Conservation (phyloP, 2,888 invertebrate species). For the Idaea straminata region DNA sequence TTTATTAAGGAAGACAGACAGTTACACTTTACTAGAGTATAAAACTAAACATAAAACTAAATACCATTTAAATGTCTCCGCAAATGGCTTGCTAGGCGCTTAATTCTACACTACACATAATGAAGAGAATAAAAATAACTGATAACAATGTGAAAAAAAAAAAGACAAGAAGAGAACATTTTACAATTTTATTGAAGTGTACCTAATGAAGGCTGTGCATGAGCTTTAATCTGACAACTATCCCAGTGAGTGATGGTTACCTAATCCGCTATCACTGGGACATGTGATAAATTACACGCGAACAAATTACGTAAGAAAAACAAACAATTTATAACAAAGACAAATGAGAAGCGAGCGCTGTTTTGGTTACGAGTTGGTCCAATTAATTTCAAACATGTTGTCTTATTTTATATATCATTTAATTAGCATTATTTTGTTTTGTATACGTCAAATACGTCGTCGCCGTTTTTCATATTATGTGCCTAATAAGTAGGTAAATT, state of each 20-base stretch:
- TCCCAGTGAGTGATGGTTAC: conserved; percentile 49
- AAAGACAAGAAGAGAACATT: too few relatives aligned
- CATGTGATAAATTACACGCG: conserved; percentile 65
- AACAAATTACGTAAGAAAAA: conserved; percentile 69
- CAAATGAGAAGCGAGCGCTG: conserved; percentile 44
- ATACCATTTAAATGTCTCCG: too few relatives aligned
- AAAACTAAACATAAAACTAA: too few relatives aligned
- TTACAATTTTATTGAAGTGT: background rate
- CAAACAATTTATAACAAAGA: conserved; percentile 71
- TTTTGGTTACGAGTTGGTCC: conserved; percentile 46
- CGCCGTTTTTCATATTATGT: too few relatives aligned
- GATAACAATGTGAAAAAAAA: too few relatives aligned
- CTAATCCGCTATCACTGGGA: conserved; percentile 57
- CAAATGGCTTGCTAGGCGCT: too few relatives aligned
- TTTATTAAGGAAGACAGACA: too few relatives aligned
- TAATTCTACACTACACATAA: too few relatives aligned
- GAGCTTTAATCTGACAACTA: conserved; percentile 48
- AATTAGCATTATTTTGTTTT: background rate
- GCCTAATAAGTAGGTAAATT: too few relatives aligned
- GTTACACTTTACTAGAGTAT: too few relatives aligned
- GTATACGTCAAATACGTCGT: background rate
- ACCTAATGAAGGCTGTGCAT: conserved; percentile 22
- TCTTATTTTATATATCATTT: background rate
- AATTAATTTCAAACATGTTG: conserved; percentile 42
- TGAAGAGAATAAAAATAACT: too few relatives aligned